Conservation (phyloP, 2,888 invertebrate genomes). For the Orthosia gracilis region DNA sequence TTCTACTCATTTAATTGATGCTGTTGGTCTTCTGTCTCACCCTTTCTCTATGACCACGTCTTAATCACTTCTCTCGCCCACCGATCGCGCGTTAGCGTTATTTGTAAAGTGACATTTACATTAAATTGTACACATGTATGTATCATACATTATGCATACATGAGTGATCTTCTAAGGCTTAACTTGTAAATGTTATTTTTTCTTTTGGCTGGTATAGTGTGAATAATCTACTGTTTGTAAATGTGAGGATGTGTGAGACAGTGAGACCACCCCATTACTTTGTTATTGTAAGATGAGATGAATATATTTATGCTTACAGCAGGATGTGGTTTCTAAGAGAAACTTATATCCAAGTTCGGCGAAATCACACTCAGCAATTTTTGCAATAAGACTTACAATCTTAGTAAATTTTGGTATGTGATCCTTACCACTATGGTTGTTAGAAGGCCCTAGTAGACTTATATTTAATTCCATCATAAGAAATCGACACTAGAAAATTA, state of each 20-base stretch:
- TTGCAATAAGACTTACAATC: not conserved
- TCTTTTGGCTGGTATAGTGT: constrained; percentile 1
- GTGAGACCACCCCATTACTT: constrained; percentile 21
- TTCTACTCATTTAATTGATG: no score
- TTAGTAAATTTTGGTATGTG: no score
- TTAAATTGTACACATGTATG: constrained; percentile 50
- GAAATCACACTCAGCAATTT: not conserved
- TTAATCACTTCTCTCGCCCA: constrained; percentile 58
- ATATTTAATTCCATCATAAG: not conserved
- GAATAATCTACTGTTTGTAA: constrained; percentile 44
- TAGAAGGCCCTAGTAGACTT: not conserved
- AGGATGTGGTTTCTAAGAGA: not conserved
- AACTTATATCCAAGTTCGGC: not conserved
- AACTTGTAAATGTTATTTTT: constrained; percentile 14
- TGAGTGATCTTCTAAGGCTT: constrained; percentile 29
- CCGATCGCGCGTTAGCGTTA: constrained; percentile 52
- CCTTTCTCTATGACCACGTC: constrained; percentile 3
- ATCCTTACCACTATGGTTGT: no score
- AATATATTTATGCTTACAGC: not conserved
- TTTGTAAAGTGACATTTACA: constrained; percentile 61
- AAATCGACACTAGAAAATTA: not conserved
- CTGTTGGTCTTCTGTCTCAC: constrained; percentile 25
- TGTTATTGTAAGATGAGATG: constrained; percentile 1
- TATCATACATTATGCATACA: constrained; percentile 37
- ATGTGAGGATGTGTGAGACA: constrained; percentile 24